Evolutionary conservation across 2,888 invertebrate genomes (phyloP), one percentile per base, ranked within the genome.

Genomic region (Acleris sparsana): DNA sequence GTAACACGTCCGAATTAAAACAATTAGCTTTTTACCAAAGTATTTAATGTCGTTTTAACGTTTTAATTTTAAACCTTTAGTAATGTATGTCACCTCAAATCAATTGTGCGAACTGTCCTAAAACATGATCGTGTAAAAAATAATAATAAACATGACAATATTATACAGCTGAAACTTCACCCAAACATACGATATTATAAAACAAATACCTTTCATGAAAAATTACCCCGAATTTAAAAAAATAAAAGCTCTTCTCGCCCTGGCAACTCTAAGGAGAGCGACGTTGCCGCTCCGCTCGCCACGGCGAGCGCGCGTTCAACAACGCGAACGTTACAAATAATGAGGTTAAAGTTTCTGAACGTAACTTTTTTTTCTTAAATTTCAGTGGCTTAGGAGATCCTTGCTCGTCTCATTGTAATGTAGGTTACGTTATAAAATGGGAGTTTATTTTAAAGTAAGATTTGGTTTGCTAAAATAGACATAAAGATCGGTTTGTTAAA

Each of bases 321-420:
- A 78, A 75, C 80, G 83, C 83, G 84, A 84, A 75, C 75, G 76
- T 74, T 73, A 76, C 75, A 39, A 84, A 83, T 86, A 92, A 91
- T 89, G 92, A 92, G 91, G 91, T 91, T 92, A 91, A 90, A 91
- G 88, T 92, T 91, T 89, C 83, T 82, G 83, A 87, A 84, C 84
- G 78, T 81, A 80, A 82, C 83, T 84, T 85, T 84, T 75, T 79
- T 79, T 82, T 25, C 79, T 81, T 79, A 81, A 84, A 84, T 87
- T 81, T 79, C 81, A 80, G 78, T 71, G 56, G 66, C 66, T 66
- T 61, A 57, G 61, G 52, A 46, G 56, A 61, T 57, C 62, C 53
- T 56, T 17, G 43, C 18, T 44, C 63, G n/a, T 57, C 44, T 63
- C 51, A 63, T 63, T 56, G 22, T 43, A 53, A 18, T 16, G 13